Evolutionary conservation across 2,888 invertebrate genomes (phyloP).

Genomic region (Diploptera punctata): DNA sequence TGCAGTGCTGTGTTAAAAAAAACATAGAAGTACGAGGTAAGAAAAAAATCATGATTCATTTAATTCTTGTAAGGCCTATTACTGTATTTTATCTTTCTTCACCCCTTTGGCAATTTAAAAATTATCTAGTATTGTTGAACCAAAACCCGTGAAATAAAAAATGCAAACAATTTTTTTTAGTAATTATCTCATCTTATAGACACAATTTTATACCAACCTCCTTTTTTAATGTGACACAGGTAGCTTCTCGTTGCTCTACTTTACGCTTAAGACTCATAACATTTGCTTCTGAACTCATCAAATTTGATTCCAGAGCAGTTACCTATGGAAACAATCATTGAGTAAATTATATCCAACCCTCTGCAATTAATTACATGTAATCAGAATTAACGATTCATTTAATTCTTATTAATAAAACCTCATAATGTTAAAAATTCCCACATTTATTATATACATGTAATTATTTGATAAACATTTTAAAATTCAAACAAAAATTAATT

Average conservation of each 20-base stretch:
- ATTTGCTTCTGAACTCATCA: constrained; percentile 69
- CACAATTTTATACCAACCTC: constrained; percentile 52
- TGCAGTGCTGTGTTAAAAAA: too few species aligned
- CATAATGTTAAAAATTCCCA: too few species aligned
- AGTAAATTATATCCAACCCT: too few species aligned
- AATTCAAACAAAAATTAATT: too few species aligned
- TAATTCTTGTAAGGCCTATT: neutral
- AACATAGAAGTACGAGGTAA: too few species aligned
- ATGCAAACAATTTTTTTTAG: neutral
- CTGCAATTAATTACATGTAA: too few species aligned
- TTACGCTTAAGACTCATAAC: constrained; percentile 54
- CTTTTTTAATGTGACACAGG: constrained; percentile 65
- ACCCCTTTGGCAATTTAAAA: neutral
- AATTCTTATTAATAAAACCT: too few species aligned
- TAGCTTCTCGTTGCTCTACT: constrained; percentile 68
- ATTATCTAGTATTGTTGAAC: neutral
- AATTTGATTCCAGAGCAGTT: constrained; percentile 71
- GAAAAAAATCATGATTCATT: too few species aligned
- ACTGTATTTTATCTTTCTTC: neutral
- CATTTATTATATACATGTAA: too few species aligned
- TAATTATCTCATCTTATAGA: neutral
- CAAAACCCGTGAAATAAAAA: neutral
- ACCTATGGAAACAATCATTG: too few species aligned
- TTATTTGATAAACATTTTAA: too few species aligned
- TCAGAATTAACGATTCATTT: too few species aligned